Base-by-base conservation (phyloP, 2,113 vertebrate genomes). In the Corvus cornix region DNA sequence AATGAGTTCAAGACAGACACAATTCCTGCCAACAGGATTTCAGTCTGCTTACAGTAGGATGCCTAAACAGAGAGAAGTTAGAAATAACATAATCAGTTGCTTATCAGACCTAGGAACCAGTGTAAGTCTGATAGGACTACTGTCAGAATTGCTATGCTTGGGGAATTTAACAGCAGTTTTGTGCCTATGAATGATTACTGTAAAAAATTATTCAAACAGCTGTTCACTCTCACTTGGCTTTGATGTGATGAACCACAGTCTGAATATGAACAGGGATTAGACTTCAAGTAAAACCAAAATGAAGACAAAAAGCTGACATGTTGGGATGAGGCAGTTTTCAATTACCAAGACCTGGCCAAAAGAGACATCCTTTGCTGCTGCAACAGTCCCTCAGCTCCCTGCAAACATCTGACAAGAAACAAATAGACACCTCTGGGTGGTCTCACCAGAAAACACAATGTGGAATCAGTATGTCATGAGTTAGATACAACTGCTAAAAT, bases 11-110 rank as follows among this genome's bases (percentile, higher is more conserved):
- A 84, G 37, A 35, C 9, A 84, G 81, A 88, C 70, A 69, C 6
- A 2, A 35, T 49, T 93, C 85, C 58, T 81, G 77, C 28, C 69
- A 97, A 62, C 67, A 84, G 58, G 62, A 53, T 49, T 89, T 20
- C 48, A 60, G 9, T 31, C 62, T 92, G 80, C 56, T 48, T 78
- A 44, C 12, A n/a, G 76, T 19, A 48, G 49, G 55, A 88, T 55
- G 30, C n/a, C 77, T 93, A 84, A 95, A 84, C 28, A 72, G 70
- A 85, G 67, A 20, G n/a, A 96, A 90, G n/a, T 55, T 78, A 66
- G 84, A 85, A 93, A 91, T 90, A 83, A 73, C 30, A 43, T 55
- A 53, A 93, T 75, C 74, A 53, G 55, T 51, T 82, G 16, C 56
- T 28, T 85, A 64, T 58, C 77, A 92, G 43, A 73, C 55, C 70